Base-by-base conservation (phyloP, 1,140 invertebrate genomes). In the Pseudobourletiella spinata region DNA sequence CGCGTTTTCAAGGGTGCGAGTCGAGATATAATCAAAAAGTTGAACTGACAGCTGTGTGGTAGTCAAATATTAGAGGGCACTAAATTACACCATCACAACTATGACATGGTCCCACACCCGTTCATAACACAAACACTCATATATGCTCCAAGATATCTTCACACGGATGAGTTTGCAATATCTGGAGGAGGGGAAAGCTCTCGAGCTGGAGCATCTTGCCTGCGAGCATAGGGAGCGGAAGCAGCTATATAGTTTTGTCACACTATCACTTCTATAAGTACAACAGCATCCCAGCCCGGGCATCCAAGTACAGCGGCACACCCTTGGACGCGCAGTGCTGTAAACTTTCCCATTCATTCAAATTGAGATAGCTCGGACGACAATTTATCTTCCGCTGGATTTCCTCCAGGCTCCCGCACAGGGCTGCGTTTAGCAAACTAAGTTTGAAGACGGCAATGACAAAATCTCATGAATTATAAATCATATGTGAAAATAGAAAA, bases 61-160 rank as follows among this genome's bases (percentile, higher is more conserved):
- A 48, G 44, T 14, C 11, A 15, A 48, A 22, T 8, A 11, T 6
- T 11, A 18, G 44, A n/a, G 11, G 18, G 44, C 44, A 48, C 6
- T 48, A 48, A 48, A 48, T 48, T 48, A 48, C 44, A 22, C 14
- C 44, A 48, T 48, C 22, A 48, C 44, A 48, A 48, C 44, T 48
- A 11, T 39, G 35, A n/a, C n/a, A n/a, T n/a, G n/a, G n/a, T n/a
- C n/a, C n/a, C n/a, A n/a, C n/a, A n/a, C n/a, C n/a, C n/a, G n/a
- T n/a, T n/a, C n/a, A n/a, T n/a, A n/a, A n/a, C n/a, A n/a, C n/a
- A n/a, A n/a, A n/a, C n/a, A n/a, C n/a, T n/a, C n/a, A n/a, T n/a
- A n/a, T n/a, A n/a, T n/a, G n/a, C n/a, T n/a, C n/a, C n/a, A n/a
- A n/a, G n/a, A n/a, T n/a, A 11, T 39, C 32, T 39, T 39, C 32